Evolutionary conservation across 2,888 invertebrate genomes (phyloP), one percentile per base, ranked within the genome.

Genomic region (Euzetes globulus): DNA sequence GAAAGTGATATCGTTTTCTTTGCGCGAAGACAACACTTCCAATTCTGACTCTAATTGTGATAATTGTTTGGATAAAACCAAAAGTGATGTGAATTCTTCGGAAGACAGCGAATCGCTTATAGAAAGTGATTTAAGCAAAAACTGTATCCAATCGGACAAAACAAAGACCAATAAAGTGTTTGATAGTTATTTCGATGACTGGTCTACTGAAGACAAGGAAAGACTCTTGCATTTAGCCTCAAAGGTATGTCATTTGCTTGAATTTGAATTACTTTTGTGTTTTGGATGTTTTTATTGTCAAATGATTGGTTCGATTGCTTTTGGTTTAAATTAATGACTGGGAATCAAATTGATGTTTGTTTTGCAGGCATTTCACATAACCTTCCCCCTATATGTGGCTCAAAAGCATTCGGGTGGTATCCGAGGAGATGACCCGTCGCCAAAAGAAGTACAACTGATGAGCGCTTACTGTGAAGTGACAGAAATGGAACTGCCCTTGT

Each of bases 401-500:
- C 94, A 84, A 87, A 94, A 84, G 90, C 93, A 83, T 76, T 90
- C 90, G 72, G 88, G 90, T 75, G 88, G 91, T 80, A 87, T 90
- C 37, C 52, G 74, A 73, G 79, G 80, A n/a, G 79, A 82, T 84
- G 92, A 92, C 80, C 85, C 92, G 11, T 88, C 90, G 13, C 88
- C 91, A 79, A 91, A 91, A 81, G 94, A 94, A 84, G 90, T 90
- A 83, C 88, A 88, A 80, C 87, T 87, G 80, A 84, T 91, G 78
- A 89, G 89, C 82, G 87, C 89, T 77, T 92, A 89, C 82, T 94
- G 94, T 85, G 94, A 95, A 85, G 86, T 94, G 71, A 80, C 81
- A 72, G 95, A 96, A 83, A 91, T 92, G 74, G 95, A 95, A 84
- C 91, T 94, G 81, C 93, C 94, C 33, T 90, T 93, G 75, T 92